These are phyloP conservation scores for Pristis pectinata DNA, from an alignment of 2,797 vertebrate species.

Conservation along the genomic window DNA sequence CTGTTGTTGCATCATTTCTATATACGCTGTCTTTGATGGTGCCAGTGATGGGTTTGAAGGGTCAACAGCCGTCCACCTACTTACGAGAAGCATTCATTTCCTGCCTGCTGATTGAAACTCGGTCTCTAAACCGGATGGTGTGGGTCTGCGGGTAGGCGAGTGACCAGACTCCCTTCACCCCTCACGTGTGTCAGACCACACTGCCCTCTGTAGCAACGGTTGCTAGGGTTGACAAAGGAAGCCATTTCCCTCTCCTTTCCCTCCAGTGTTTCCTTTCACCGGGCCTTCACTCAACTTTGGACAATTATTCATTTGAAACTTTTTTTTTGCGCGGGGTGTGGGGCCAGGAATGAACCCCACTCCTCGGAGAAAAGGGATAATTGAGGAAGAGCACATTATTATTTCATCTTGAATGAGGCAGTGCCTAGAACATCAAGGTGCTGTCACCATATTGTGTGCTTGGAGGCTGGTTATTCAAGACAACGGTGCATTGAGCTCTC, in stretches of 20 bases:
- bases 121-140: neutral
- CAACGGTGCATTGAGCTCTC: neutral
- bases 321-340: neutral
- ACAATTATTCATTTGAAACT: neutral
- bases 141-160: neutral
- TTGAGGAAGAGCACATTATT: neutral
- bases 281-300: neutral
- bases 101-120: neutral
- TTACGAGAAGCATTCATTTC: slow-evolving; percentile 33
- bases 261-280: neutral
- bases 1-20: neutral
- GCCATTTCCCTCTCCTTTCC: neutral
- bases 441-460: neutral
- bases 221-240: slow-evolving; percentile 32
- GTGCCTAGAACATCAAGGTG: neutral
- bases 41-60: neutral
- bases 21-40: neutral
- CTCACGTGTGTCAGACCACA: neutral
- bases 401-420: neutral
- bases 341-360: too few relatives aligned
- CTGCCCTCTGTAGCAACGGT: slow-evolving; percentile 10
- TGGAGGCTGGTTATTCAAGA: neutral
- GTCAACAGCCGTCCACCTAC: neutral
- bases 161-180: neutral
- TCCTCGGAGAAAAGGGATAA: too few relatives aligned